Conservation (phyloP, 37 sponge, comb jelly and placozoan species). For the Theonella swinhoei region DNA sequence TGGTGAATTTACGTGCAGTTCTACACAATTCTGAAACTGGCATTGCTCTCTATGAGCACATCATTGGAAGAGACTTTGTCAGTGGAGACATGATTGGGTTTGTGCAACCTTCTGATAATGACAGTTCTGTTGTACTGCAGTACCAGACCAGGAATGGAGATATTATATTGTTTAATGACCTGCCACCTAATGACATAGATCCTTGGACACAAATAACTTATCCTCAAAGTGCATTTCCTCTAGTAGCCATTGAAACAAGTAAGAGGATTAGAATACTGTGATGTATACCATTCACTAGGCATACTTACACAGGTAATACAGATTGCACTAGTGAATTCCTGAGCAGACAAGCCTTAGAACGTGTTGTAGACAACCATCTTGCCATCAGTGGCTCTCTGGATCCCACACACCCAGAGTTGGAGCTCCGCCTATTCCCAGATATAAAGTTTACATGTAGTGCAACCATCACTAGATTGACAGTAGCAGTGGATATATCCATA, state of each 20-base stretch:
- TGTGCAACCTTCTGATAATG: background rate
- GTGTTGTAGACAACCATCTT: background rate
- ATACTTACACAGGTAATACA: background rate
- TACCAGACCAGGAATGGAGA: background rate
- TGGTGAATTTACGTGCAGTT: background rate
- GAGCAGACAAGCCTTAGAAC: background rate
- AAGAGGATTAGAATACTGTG: too few relatives aligned
- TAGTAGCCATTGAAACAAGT: background rate
- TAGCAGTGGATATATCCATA: background rate
- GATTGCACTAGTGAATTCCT: background rate
- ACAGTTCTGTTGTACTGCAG: background rate
- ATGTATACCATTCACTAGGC: too few relatives aligned
- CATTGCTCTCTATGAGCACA: background rate
- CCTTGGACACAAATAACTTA: too few relatives aligned
- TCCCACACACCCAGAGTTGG: too few relatives aligned
- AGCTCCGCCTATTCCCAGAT: background rate
- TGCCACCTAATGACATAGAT: too few relatives aligned
- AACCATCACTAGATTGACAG: background rate
- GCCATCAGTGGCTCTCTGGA: background rate
- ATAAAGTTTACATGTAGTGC: slow-evolving; percentile 24
- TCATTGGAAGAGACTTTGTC: background rate
- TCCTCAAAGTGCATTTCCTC: too few relatives aligned
- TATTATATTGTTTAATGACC: background rate
- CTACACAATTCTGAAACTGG: background rate
- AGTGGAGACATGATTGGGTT: background rate